Percentiles rank a stretch among this genome's conserved stretches.
Evolutionary conservation across 2,888 invertebrate species (phyloP).

Genomic region (Ischnus inquisitorius): DNA sequence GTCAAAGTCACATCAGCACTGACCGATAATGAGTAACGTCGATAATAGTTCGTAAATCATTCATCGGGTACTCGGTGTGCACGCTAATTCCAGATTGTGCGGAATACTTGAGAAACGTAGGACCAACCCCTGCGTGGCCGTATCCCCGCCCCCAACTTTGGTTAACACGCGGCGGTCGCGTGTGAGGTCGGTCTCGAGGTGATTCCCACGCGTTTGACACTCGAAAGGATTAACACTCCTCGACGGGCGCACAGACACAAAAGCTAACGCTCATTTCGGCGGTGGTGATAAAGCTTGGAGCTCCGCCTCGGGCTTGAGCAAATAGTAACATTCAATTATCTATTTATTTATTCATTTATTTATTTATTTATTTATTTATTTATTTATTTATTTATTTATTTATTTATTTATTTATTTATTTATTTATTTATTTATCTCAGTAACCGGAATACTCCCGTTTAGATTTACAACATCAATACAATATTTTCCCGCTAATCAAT

Average conservation of each 20-base stretch:
- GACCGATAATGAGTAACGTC: not conserved
- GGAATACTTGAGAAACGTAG: constrained; percentile 2
- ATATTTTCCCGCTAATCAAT: too few relatives aligned
- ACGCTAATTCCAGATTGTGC: constrained; percentile 28
- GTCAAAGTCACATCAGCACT: not conserved
- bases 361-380: not conserved
- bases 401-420: not conserved
- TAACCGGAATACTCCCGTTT: not conserved
- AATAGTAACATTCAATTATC: constrained; percentile 29
- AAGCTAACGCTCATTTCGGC: constrained; percentile 17
- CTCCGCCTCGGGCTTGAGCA: constrained; percentile 46
- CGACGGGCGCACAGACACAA: not conserved
- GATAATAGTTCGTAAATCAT: not conserved
- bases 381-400: not conserved
- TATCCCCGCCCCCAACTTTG: not conserved
- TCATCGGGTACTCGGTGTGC: not conserved
- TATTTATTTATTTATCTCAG: not conserved
- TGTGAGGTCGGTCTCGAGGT: constrained; percentile 72
- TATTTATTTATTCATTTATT: not conserved
- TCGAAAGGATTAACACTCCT: constrained; percentile 72
- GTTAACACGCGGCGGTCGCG: constrained; percentile 67
- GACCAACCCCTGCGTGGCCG: constrained; percentile 9
- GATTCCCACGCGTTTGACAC: constrained; percentile 77
- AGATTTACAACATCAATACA: too few relatives aligned
- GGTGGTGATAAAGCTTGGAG: constrained; percentile 38